Percentiles rank a stretch among this genome's conserved stretches.
These are phyloP conservation scores for Clarias laeviceps DNA, from an alignment of 2,797 vertebrate species.

Conservation along the genomic window DNA sequence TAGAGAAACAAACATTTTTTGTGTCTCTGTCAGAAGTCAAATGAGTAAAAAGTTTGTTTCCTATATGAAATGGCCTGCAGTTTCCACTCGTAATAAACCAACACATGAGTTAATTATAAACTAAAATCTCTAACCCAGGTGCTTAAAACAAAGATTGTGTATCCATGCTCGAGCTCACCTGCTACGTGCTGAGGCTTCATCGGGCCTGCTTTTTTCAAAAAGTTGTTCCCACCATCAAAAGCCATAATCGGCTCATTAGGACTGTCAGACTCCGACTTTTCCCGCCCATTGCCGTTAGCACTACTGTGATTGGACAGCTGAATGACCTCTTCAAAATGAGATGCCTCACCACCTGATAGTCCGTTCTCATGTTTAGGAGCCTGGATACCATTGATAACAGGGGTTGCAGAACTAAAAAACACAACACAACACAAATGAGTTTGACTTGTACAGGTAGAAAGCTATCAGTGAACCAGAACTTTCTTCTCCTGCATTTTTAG, in stretches of 20 bases:
- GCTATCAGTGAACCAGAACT: background rate
- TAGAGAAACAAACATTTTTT: no score
- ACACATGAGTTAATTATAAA: background rate
- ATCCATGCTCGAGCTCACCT: constrained; percentile 70
- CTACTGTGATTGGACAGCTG: constrained; percentile 77
- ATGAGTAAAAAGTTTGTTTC: constrained; percentile 24
- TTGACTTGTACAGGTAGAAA: background rate
- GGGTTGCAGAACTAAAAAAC: constrained; percentile 61
- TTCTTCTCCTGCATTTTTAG: background rate
- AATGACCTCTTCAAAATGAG: constrained; percentile 75
- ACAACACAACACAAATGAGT: constrained; percentile 30
- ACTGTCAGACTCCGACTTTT: constrained; percentile 67
- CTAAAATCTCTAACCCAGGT: background rate
- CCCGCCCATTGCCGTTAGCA: constrained; percentile 71
- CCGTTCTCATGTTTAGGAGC: constrained; percentile 85
- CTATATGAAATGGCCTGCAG: background rate
- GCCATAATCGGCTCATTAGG: constrained; percentile 80
- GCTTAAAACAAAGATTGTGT: background rate
- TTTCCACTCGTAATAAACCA: background rate
- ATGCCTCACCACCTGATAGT: constrained; percentile 76
- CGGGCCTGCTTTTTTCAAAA: constrained; percentile 88
- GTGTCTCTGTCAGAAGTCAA: constrained; percentile 25
- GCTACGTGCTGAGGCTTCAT: constrained; percentile 91
- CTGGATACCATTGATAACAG: constrained; percentile 86
- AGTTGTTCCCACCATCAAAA: constrained; percentile 85